Conservation (phyloP, 2,888 invertebrate genomes). For the Phymatocera aterrima region DNA sequence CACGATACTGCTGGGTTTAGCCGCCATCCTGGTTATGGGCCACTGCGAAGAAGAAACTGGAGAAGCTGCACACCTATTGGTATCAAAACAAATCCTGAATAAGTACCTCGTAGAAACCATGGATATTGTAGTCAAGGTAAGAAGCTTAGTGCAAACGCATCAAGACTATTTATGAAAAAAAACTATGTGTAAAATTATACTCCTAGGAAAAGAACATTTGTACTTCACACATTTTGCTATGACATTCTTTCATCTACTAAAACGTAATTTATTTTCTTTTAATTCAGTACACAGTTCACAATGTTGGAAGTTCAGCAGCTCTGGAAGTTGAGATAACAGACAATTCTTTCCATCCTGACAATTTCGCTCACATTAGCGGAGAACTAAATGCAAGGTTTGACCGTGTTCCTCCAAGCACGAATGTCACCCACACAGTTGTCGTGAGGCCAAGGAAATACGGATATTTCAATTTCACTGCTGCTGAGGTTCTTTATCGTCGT, state of each 20-base stretch:
- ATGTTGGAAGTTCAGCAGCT: slow-evolving; percentile 94
- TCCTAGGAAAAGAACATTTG: too few relatives aligned
- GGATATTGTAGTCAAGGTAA: slow-evolving; percentile 92
- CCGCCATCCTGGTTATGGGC: slow-evolving; percentile 74
- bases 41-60: slow-evolving; percentile 82
- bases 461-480: slow-evolving; percentile 97
- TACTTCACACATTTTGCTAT: too few relatives aligned
- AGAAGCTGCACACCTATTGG: slow-evolving; percentile 87
- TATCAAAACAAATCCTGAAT: slow-evolving; percentile 96
- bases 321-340: slow-evolving; percentile 93
- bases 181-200: too few relatives aligned
- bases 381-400: slow-evolving; percentile 89
- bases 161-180: too few relatives aligned
- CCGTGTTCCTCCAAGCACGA: slow-evolving; percentile 93
- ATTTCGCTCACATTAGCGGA: slow-evolving; percentile 93
- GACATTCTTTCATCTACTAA: neutral
- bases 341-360: slow-evolving; percentile 93
- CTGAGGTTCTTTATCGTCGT: slow-evolving; percentile 92
- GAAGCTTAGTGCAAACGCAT: too few relatives aligned
- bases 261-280: slow-evolving; percentile 25
- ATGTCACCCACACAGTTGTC: slow-evolving; percentile 95
- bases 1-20: slow-evolving; percentile 74
- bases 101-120: slow-evolving; percentile 97
- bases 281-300: slow-evolving; percentile 89
- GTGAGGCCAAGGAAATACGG: slow-evolving; percentile 93